Percentiles rank a stretch among this genome's conserved stretches.
Evolutionary conservation across 30 jellyfish, hydroid and myxozoan species (phyloP).

Genomic region (Mastigias papua): DNA sequence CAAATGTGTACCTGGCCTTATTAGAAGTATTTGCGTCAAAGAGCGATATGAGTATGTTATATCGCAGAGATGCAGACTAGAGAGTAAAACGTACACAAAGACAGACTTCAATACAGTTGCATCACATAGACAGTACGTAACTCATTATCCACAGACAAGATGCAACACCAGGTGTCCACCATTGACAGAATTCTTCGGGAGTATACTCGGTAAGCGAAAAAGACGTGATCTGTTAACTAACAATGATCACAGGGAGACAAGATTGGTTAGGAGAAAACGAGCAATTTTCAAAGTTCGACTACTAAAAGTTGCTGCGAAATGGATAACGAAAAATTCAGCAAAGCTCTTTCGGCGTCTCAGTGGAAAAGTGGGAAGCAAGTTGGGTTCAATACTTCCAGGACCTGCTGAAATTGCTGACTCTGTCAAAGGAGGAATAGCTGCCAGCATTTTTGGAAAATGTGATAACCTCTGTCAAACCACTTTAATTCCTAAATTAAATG

Average conservation of each 20-base stretch:
- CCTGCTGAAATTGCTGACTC: conserved; percentile 66
- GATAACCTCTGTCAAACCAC: conserved; percentile 38
- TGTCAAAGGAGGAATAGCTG: conserved; percentile 72
- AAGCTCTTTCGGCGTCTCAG: conserved; percentile 49
- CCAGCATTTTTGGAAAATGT: conserved; percentile 73
- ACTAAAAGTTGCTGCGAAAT: neutral
- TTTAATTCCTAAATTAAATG: conserved; percentile 22
- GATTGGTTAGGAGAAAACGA: conserved; percentile 29
- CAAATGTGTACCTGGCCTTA: conserved; percentile 74
- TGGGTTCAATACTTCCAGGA: conserved; percentile 68
- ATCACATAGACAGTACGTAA: conserved; percentile 5
- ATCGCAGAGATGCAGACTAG: conserved; percentile 47
- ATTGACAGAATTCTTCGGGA: conserved; percentile 67
- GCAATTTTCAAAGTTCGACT: conserved; percentile 21
- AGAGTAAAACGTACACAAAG: neutral
- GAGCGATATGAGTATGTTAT: conserved; percentile 28
- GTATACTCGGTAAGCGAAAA: conserved; percentile 62
- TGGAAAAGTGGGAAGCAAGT: conserved; percentile 61
- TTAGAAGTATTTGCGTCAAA: conserved; percentile 33
- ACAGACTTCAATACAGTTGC: conserved; percentile 27
- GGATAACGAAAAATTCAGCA: conserved; percentile 4
- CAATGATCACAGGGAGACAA: neutral
- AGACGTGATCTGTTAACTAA: neutral
- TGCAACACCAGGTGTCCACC: conserved; percentile 82
- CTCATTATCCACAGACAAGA: neutral